Conservation (phyloP, 92 coral and sea anemone genomes). For the Galaxea fascicularis region DNA sequence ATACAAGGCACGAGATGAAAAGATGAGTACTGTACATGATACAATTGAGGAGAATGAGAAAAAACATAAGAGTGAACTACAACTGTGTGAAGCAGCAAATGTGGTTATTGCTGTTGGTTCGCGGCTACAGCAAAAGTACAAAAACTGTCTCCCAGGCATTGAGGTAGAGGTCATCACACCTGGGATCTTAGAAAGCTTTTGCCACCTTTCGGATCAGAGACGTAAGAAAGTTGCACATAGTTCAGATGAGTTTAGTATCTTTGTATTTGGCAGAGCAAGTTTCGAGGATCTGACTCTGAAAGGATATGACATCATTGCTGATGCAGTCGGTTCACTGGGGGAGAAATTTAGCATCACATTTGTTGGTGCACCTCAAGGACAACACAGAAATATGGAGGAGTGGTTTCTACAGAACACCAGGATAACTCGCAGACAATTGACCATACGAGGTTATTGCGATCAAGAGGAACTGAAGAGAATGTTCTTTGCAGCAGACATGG, state of each 20-base stretch:
- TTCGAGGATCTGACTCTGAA: slow-evolving; percentile 13
- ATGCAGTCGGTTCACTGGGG: slow-evolving; percentile 10
- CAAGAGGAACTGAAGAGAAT: no score
- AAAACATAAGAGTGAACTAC: background rate
- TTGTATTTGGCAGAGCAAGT: slow-evolving; percentile 10
- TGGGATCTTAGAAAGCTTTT: slow-evolving; percentile 13
- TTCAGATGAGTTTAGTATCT: background rate
- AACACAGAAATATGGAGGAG: background rate
- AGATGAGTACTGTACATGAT: background rate
- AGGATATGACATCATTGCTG: slow-evolving; percentile 17
- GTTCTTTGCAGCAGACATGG: no score
- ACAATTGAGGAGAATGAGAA: slow-evolving; percentile 2
- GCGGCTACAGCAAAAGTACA: slow-evolving; percentile 1
- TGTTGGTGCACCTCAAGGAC: slow-evolving; percentile 13
- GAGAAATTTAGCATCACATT: background rate
- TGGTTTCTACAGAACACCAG: background rate
- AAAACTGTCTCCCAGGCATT: background rate
- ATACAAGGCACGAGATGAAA: background rate
- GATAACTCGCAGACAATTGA: background rate
- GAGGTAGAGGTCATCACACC: background rate
- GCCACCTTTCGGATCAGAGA: background rate
- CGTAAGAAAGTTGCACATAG: background rate
- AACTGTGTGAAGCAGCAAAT: background rate
- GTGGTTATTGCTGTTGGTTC: slow-evolving; percentile 23
- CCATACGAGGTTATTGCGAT: no score